A percentile compares a stretch with the other conserved stretches of the same genome.
phyloP scores from a whole-genome alignment of 1,140 invertebrate species.

The Hermetia illucens region DNA sequence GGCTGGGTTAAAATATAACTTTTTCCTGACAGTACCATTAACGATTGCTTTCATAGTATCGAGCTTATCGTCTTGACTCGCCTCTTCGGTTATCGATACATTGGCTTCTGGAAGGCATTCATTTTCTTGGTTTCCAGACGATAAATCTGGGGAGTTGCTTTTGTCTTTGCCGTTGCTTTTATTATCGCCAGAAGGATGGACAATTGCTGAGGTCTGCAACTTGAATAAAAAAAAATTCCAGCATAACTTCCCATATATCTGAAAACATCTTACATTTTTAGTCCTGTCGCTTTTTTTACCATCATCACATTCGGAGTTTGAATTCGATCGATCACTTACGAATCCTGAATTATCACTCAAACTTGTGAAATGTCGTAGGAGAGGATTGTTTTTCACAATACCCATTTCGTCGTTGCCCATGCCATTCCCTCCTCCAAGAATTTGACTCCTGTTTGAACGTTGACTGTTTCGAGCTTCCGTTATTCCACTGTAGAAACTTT shows the following conservation, averaged over 20 bases:
- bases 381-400: constrained; percentile 60
- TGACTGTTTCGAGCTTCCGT: constrained; percentile 13
- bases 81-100: constrained; percentile 67
- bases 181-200: constrained; percentile 37
- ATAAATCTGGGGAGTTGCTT: constrained; percentile 9
- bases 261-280: constrained; percentile 15
- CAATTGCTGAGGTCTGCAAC: constrained; percentile 50
- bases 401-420: constrained; percentile 28
- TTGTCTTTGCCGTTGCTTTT: constrained; percentile 8
- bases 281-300: constrained; percentile 12
- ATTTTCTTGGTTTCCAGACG: constrained; percentile 21
- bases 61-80: constrained; percentile 45
- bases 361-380: constrained; percentile 47
- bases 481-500: constrained; percentile 21
- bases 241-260: background rate
- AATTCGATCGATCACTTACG: constrained; percentile 29
- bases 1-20: constrained; percentile 75
- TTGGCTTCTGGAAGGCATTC: constrained; percentile 68
- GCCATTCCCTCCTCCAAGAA: constrained; percentile 9
- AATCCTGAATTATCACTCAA: constrained; percentile 34
- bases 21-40: constrained; percentile 49
- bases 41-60: constrained; percentile 45
- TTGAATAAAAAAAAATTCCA: constrained; percentile 18
- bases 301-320: constrained; percentile 26
- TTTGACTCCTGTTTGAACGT: constrained; percentile 13